phyloP scores from a whole-genome alignment of 2,113 vertebrate genomes.

The Nothocercus nigrocapillus region DNA sequence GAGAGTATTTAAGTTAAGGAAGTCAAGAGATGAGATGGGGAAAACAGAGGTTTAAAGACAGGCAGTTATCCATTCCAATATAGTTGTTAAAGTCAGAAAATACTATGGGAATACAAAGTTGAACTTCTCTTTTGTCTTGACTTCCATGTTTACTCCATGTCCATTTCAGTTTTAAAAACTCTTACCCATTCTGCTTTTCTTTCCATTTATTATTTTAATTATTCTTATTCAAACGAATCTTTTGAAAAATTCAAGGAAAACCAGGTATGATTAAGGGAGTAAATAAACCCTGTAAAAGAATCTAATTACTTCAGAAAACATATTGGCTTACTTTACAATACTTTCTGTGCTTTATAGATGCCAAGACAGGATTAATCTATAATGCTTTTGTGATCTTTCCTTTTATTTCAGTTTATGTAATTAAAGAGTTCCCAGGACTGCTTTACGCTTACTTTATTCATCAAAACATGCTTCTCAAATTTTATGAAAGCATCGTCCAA shows the following conservation, averaged over 20 bases:
- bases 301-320: constrained; percentile 70
- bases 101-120: not conserved
- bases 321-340: constrained; percentile 69
- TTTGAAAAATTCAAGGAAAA: constrained; percentile 64
- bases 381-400: constrained; percentile 62
- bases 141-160: not conserved
- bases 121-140: not conserved
- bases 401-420: constrained; percentile 77
- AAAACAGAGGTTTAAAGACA: not conserved
- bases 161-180: constrained; percentile 24
- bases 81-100: constrained; percentile 15
- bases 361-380: constrained; percentile 72
- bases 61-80: not conserved
- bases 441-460: constrained; percentile 39
- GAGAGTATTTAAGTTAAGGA: not conserved
- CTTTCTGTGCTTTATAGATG: constrained; percentile 59
- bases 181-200: constrained; percentile 24
- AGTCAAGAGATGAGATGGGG: not conserved
- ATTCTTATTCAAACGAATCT: constrained; percentile 59
- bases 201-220: constrained; percentile 63
- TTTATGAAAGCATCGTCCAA: constrained; percentile 26
- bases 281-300: constrained; percentile 55
- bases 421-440: constrained; percentile 71
- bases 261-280: constrained; percentile 58
- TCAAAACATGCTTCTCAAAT: constrained; percentile 70